Percentiles rank a stretch among this genome's conserved stretches.
phyloP scores from a whole-genome alignment of 2,797 vertebrate species.

The Nasua narica region DNA sequence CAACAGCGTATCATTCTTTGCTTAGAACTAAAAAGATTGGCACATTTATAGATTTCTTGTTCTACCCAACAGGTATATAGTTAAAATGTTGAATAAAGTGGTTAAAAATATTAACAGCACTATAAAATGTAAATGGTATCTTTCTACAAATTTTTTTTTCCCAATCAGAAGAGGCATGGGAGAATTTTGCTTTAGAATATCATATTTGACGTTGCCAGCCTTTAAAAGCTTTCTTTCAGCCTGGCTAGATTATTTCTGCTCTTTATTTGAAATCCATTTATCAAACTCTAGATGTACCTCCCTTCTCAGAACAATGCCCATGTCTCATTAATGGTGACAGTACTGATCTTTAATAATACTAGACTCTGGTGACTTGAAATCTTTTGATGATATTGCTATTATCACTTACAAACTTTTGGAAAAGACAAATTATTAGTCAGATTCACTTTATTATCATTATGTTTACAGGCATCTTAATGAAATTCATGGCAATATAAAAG shows the following conservation, averaged over 20 bases:
- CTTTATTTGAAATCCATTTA: slow-evolving; percentile 47
- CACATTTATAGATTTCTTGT: neutral
- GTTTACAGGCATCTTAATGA: neutral
- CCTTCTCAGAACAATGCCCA: neutral
- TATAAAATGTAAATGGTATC: neutral
- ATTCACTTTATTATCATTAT: neutral
- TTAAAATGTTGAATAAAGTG: neutral
- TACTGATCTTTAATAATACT: slow-evolving; percentile 47
- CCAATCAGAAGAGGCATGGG: neutral
- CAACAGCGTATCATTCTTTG: neutral
- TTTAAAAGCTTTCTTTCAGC: slow-evolving; percentile 30
- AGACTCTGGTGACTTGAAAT: slow-evolving; percentile 1
- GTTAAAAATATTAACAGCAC: neutral
- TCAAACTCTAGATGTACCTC: neutral
- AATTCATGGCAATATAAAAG: neutral
- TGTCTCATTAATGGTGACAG: slow-evolving; percentile 7
- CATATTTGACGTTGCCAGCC: neutral
- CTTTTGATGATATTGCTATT: neutral
- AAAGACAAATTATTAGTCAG: slow-evolving; percentile 39
- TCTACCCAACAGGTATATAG: neutral
- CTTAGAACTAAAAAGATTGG: neutral
- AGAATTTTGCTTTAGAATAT: slow-evolving; percentile 12
- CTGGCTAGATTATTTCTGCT: neutral
- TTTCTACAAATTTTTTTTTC: slow-evolving; percentile 6
- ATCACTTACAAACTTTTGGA: neutral